A percentile compares a stretch with the other conserved stretches of the same genome.
Evolutionary conservation across 2,888 invertebrate species (phyloP).

Genomic region (Noctua janthe): DNA sequence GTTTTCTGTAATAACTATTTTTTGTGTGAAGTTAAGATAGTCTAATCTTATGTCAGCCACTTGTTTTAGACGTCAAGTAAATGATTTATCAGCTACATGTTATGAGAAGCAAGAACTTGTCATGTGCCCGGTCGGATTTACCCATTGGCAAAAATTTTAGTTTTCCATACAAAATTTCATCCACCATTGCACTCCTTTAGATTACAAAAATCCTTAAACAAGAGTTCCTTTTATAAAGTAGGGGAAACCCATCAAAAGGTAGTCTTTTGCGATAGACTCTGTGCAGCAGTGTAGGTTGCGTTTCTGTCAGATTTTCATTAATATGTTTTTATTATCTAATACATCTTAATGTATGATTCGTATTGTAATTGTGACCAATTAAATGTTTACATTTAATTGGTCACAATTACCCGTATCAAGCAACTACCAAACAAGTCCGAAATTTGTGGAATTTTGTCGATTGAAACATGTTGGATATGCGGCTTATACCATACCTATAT

Average conservation of each 20-base stretch:
- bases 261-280: background rate
- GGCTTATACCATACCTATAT: background rate
- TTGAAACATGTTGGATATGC: background rate
- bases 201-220: background rate
- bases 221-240: background rate
- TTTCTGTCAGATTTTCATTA: background rate
- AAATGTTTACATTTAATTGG: background rate
- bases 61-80: background rate
- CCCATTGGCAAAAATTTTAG: background rate
- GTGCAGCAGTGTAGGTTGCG: background rate
- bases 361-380: too few relatives aligned
- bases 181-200: background rate
- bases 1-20: too few relatives aligned
- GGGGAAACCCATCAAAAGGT: background rate
- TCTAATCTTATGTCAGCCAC: background rate
- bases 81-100: background rate
- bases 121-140: background rate
- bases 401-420: conserved; percentile 1
- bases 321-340: too few relatives aligned
- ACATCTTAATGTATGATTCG: background rate
- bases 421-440: background rate
- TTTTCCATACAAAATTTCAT: background rate
- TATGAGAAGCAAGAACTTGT: background rate
- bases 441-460: conserved; percentile 7
- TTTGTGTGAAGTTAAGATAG: too few relatives aligned